phyloP scores from a whole-genome alignment of 1,140 invertebrate species.

The Ips typographus region DNA sequence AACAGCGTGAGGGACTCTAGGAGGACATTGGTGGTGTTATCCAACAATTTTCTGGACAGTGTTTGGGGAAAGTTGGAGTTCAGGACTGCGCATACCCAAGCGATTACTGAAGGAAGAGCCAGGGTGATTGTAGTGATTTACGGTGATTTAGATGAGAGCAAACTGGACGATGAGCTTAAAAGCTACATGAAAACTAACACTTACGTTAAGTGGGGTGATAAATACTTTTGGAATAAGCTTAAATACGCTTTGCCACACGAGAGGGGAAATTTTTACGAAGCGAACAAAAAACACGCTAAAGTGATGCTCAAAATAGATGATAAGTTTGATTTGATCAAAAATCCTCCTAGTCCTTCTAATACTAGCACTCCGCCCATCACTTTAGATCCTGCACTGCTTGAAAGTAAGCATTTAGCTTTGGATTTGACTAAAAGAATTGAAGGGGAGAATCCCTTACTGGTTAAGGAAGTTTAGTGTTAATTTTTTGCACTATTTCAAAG shows the following conservation, averaged over 20 bases:
- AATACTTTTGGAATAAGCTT: conserved; percentile 84
- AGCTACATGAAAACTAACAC: conserved; percentile 82
- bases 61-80: conserved; percentile 87
- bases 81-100: conserved; percentile 72
- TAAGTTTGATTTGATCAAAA: conserved; percentile 28
- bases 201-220: conserved; percentile 81
- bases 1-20: conserved; percentile 75
- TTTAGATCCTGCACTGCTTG: conserved; percentile 19
- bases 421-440: neutral
- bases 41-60: conserved; percentile 78
- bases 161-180: conserved; percentile 73
- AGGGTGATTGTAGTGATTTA: conserved; percentile 69
- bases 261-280: conserved; percentile 13
- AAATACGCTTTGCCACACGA: conserved; percentile 58
- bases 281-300: conserved; percentile 16
- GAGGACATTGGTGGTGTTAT: conserved; percentile 81
- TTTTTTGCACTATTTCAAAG: neutral
- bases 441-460: neutral
- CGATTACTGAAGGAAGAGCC: conserved; percentile 69
- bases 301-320: conserved; percentile 33
- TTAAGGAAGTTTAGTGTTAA: neutral
- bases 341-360: conserved; percentile 19
- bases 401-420: neutral
- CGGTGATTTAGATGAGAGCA: conserved; percentile 67
- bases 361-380: conserved; percentile 30